Base-by-base conservation (phyloP, 2,797 vertebrate species). In the Clamator glandarius region DNA sequence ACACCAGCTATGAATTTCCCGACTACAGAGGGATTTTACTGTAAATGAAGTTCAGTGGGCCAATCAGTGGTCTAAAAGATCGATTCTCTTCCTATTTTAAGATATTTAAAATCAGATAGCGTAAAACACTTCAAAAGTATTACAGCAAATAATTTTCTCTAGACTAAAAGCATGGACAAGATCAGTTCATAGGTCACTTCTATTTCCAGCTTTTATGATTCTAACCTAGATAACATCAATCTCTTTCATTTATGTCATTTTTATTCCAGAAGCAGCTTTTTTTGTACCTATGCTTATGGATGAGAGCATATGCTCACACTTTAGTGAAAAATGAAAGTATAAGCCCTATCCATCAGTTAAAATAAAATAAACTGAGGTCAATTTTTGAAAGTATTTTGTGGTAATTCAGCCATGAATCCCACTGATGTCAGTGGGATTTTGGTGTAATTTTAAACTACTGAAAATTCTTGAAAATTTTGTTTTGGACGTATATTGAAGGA, bases 191-290 rank as follows among this genome's bases (percentile, higher is more conserved):
- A 72, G 46, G 54, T 87, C 46, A 29, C 15, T 87, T 89, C 19
- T 89, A 25, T 91, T 87, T 87, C 70, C 52, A 84, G 54, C 11
- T 62, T 89, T 84, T 89, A 54, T 0, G 2, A 58, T 51, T 88
- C 35, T 75, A 15, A 48, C 39, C 42, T 78, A 11, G 10, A 5
- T 62, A 66, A 36, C 15, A 64, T 88, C 20, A 39, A 26, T 89
- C 41, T 63, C 33, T 80, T 78, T 76, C 69, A 68, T 83, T 93
- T 95, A 77, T 89, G 50, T 84, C 18, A n/a, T 39, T 92, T 93
- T 76, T 15, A 50, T 13, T 16, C 42, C 92, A n/a, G 44, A 83
- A 94, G 10, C 12, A 41, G 11, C 55, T 36, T 58, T 48, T 48
- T 75, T 74, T 87, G 17, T 59, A 29, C 28, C 19, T 55, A 3